Evolutionary conservation across 2,888 invertebrate species (phyloP).

Genomic region (Sericinus montela): DNA sequence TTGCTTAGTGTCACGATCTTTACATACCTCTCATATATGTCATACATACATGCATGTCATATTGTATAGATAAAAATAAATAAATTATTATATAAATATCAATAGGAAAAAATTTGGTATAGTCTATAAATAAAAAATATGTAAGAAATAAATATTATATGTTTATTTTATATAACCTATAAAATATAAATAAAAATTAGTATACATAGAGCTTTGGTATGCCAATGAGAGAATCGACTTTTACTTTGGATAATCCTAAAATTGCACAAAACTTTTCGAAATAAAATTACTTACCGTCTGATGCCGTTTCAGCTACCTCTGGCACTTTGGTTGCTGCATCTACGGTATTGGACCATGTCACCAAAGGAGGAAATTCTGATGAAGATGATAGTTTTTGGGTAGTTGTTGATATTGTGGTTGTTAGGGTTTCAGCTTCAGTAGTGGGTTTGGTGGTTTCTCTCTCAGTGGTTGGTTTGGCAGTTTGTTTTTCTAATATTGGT

Average conservation of each 20-base stretch:
- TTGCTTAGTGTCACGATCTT: no score
- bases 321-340: conserved; percentile 50
- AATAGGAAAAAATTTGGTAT: no score
- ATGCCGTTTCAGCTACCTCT: conserved; percentile 38
- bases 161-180: no score
- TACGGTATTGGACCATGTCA: conserved; percentile 75
- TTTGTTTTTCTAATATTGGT: conserved; percentile 39
- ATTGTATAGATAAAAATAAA: no score
- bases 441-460: conserved; percentile 37
- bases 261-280: neutral
- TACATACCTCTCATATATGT: no score
- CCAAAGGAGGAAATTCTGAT: conserved; percentile 55
- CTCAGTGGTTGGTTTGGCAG: conserved; percentile 38
- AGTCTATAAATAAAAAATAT: no score
- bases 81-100: no score
- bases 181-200: no score
- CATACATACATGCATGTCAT: no score
- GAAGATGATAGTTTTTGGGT: conserved; percentile 33
- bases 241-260: neutral
- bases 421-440: conserved; percentile 33
- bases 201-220: no score
- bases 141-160: no score
- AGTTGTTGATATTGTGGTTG: conserved; percentile 19
- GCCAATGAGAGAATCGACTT: no score
- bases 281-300: conserved; percentile 44